Conservation (phyloP, 2,888 invertebrate species). For the Cryptosula pallasiana region DNA sequence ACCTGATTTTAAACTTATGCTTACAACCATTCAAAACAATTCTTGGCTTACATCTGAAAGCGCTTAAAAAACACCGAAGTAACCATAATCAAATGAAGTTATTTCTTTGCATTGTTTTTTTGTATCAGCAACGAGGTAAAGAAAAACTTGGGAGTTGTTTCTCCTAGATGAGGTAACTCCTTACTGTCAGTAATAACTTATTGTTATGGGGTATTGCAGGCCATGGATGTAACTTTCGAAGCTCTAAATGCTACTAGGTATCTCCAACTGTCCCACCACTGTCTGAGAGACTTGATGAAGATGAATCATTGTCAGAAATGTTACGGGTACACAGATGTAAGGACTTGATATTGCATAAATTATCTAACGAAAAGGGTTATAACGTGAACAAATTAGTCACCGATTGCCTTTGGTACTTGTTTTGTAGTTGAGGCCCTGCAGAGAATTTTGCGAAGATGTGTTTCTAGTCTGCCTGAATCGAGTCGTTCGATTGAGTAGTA, state of each 20-base stretch:
- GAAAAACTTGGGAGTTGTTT: too few species aligned
- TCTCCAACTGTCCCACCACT: neutral
- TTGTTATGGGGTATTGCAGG: neutral
- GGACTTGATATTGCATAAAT: neutral
- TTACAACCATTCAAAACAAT: too few species aligned
- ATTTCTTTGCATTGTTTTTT: too few species aligned
- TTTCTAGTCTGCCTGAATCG: conserved; percentile 7
- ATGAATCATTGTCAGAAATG: conserved; percentile 20
- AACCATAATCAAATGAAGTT: too few species aligned
- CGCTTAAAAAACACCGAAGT: too few species aligned
- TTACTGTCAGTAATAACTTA: too few species aligned
- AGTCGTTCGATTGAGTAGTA: neutral
- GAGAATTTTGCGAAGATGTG: conserved; percentile 12
- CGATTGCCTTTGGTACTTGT: neutral
- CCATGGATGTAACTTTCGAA: neutral
- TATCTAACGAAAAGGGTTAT: too few species aligned
- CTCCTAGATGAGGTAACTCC: too few species aligned
- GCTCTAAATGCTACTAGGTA: neutral
- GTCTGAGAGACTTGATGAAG: neutral
- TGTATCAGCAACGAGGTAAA: too few species aligned
- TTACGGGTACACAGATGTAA: conserved; percentile 11
- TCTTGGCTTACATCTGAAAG: too few species aligned
- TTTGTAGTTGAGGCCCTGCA: conserved; percentile 2
- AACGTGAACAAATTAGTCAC: too few species aligned
- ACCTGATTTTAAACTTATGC: too few species aligned